Evolutionary conservation across 2,797 vertebrate species (phyloP).

Genomic region (Tragopan temminckii): DNA sequence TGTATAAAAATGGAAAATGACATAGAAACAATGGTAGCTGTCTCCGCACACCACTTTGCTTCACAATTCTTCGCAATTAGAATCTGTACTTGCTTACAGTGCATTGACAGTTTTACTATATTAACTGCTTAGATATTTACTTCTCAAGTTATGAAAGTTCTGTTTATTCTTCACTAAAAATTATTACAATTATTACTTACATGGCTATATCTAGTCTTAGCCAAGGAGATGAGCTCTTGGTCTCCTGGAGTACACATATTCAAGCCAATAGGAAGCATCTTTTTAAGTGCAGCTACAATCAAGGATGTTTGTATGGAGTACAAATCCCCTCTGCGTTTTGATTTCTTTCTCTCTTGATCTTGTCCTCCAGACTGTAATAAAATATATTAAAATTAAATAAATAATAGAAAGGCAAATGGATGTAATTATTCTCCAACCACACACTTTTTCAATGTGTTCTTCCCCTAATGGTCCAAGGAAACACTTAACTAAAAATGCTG

Average conservation of each 20-base stretch:
- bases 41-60: neutral
- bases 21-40: neutral
- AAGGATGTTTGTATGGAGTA: constrained; percentile 98
- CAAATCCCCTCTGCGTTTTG: constrained; percentile 94
- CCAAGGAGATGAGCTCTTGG: constrained; percentile 96
- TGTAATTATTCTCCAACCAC: constrained; percentile 1
- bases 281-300: constrained; percentile 97
- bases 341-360: constrained; percentile 97
- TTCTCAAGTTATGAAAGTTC: neutral
- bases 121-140: neutral
- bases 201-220: constrained; percentile 92
- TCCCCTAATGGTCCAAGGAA: constrained; percentile 15
- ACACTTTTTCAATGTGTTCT: neutral
- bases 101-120: neutral
- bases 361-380: constrained; percentile 92
- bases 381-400: neutral
- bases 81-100: neutral
- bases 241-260: constrained; percentile 99
- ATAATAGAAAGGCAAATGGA: neutral
- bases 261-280: constrained; percentile 98
- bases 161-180: neutral
- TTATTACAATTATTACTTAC: constrained; percentile 80
- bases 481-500: neutral
- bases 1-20: neutral
- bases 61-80: neutral